Base-by-base conservation (phyloP, 2,888 invertebrate species). In the Schrankia costaestrigalis region DNA sequence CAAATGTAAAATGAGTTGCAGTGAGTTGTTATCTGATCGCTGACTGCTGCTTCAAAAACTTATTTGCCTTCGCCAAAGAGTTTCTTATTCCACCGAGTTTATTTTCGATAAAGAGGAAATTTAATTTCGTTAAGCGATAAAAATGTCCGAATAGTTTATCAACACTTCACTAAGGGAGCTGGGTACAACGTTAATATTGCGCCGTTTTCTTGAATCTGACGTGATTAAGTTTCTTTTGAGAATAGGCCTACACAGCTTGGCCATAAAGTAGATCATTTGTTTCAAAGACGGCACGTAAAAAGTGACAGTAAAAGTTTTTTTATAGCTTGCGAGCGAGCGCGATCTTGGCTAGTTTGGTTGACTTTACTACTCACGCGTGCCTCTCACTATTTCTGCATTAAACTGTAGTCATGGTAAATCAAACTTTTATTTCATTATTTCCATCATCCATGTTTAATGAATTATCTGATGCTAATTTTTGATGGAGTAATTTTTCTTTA, bases 241-340 rank as follows among this genome's bases (percentile, higher is more conserved):
- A 66, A 60, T 63, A 63, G 67, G 54, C 49, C 46, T 56, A 43
- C 46, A 63, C 32, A 33, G 56, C 45, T 51, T 12, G 43, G 49
- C 45, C 62, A 56, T 76, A 70, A 75, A 72, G 30, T 58, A 58
- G 63, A 63, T 70, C 64, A 65, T 74, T 77, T 72, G 71, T 73
- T 66, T 72, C 66, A 69, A 68, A 74, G 72, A 62, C 68, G 64
- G 64, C 72, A 62, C 74, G 71, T 78, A 71, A 72, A 73, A 74
- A 67, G 66, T 66, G 75, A 73, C 71, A 77, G 72, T 79, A 75
- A 78, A 80, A 78, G 67, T 77, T 78, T 81, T 64, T 80, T 80
- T n/a, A n/a, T n/a, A n/a, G n/a, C n/a, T n/a, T n/a, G n/a, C n/a
- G n/a, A n/a, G n/a, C n/a, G n/a, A n/a, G n/a, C 40, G 43, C 53